Conservation (phyloP, 2,113 vertebrate genomes). For the Gobiocypris rarus region DNA sequence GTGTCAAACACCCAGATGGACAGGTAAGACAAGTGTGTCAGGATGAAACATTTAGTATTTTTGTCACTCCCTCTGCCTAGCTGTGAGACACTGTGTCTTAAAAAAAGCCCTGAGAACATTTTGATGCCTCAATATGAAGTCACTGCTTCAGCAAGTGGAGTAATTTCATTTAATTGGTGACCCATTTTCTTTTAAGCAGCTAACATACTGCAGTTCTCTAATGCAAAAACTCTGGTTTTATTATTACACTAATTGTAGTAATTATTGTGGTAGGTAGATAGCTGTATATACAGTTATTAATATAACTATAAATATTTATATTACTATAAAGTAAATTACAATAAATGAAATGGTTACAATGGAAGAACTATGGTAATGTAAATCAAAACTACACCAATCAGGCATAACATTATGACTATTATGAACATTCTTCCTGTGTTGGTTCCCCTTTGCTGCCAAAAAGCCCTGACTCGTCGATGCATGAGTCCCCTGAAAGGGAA, state of each 20-base stretch:
- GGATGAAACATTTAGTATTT: conserved; percentile 60
- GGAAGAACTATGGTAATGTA: not conserved
- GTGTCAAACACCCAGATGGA: conserved; percentile 69
- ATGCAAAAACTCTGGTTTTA: not conserved
- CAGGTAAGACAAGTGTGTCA: conserved; percentile 77
- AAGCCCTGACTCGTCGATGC: no score
- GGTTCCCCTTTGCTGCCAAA: no score
- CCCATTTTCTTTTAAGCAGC: not conserved
- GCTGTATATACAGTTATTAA: not conserved
- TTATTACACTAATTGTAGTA: not conserved
- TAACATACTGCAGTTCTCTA: not conserved
- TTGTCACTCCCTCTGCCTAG: conserved; percentile 37
- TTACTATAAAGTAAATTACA: not conserved
- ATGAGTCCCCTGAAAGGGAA: no score
- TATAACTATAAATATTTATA: not conserved
- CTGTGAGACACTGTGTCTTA: conserved; percentile 1
- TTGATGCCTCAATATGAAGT: not conserved
- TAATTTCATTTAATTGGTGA: not conserved
- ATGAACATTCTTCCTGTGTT: no score
- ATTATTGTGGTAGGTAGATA: not conserved
- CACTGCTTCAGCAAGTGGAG: not conserved
- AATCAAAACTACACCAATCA: not conserved
- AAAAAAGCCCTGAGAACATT: not conserved
- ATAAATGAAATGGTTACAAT: not conserved
- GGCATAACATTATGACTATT: no score